Base-by-base conservation (phyloP, 2,888 invertebrate genomes). In the Chesias legatella region DNA sequence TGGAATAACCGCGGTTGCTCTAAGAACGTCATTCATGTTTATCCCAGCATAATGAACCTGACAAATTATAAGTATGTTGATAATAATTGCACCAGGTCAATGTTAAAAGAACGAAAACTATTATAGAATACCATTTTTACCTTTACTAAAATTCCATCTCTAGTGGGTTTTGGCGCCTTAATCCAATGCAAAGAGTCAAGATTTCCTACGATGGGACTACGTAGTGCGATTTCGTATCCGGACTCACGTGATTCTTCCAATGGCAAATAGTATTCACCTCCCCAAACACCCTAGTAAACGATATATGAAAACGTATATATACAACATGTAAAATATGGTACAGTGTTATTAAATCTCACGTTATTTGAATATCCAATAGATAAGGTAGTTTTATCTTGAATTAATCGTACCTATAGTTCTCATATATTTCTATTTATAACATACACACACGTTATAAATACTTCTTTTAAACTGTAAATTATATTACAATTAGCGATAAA, bases 11-110 rank as follows among this genome's bases (percentile, higher is more conserved):
- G 70, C 77, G 7, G 50, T 48, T 7, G 70, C 71, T 50, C 52
- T 61, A 17, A 63, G 56, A 0, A 59, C 53, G 25, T 81, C 79
- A 3, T 44, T 34, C 3, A 48, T 35, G 11, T 66, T 67, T 1
- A 68, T 47, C 5, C 64, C 68, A 8, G 63, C 67, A 32, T 60
- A 73, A 11, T 71, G 60, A 1, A 73, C 67, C 75, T 75, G 33
- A 8, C 20, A 27, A 24, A 22, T 22, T 8, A 44, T 53, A 76
- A 77, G 53, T n/a, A n/a, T n/a, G n/a, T n/a, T n/a, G n/a, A n/a
- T n/a, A n/a, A n/a, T n/a, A n/a, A n/a, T n/a, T n/a, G n/a, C n/a
- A n/a, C n/a, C n/a, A n/a, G n/a, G n/a, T n/a, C n/a, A n/a, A n/a
- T n/a, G n/a, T n/a, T 6, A 7, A 22, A 22, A 22, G n/a, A 1